phyloP scores from a whole-genome alignment of 2,113 vertebrate genomes.

The Microtus richardsoni region DNA sequence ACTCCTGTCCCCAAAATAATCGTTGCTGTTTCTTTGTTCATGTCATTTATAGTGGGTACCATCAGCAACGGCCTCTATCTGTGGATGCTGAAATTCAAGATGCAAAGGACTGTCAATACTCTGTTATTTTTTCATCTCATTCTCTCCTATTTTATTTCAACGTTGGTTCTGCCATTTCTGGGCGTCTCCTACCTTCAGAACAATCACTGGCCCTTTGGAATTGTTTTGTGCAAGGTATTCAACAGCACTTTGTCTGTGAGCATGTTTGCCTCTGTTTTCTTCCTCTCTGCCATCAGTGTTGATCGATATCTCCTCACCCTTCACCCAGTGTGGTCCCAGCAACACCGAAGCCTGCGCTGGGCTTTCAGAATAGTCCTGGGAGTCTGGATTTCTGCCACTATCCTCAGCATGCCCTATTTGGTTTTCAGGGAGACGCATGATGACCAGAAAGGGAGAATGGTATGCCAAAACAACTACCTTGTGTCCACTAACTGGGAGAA shows the following conservation, averaged over 20 bases:
- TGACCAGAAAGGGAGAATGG: constrained; percentile 20
- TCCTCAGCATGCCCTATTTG: constrained; percentile 70
- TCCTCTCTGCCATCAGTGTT: constrained; percentile 79
- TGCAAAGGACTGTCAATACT: constrained; percentile 78
- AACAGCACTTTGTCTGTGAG: constrained; percentile 47
- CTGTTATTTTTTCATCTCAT: constrained; percentile 81
- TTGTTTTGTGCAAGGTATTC: constrained; percentile 75
- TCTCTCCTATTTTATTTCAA: constrained; percentile 77
- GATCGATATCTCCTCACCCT: constrained; percentile 78
- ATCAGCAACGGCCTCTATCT: constrained; percentile 74
- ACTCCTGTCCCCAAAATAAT: neutral
- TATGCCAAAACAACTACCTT: constrained; percentile 72
- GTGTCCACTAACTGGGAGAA: constrained; percentile 50
- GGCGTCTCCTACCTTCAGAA: constrained; percentile 53
- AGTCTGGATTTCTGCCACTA: constrained; percentile 72
- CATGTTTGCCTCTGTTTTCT: constrained; percentile 74
- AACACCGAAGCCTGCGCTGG: constrained; percentile 59
- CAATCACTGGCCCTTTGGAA: constrained; percentile 77
- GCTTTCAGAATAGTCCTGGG: constrained; percentile 53
- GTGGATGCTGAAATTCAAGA: constrained; percentile 81
- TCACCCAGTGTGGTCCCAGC: constrained; percentile 77
- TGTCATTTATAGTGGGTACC: constrained; percentile 24
- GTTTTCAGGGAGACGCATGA: constrained; percentile 65
- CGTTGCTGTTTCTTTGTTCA: neutral
- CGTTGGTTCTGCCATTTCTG: constrained; percentile 70